Base-by-base conservation (phyloP, 2,797 vertebrate species). In the Lithobates sylvaticus region DNA sequence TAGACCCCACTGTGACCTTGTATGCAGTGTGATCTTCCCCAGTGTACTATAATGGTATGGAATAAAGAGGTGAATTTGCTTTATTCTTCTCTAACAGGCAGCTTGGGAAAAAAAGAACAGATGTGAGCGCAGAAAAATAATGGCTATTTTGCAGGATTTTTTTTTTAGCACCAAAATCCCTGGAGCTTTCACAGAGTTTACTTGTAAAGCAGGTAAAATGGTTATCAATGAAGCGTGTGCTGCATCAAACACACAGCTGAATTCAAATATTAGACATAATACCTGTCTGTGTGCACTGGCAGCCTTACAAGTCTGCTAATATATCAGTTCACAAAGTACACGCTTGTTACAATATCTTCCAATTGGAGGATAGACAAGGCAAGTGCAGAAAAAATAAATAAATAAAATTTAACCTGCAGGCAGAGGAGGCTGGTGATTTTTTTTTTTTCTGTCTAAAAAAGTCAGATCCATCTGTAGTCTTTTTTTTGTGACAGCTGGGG, bases 181-280 rank as follows among this genome's bases (percentile, higher is more conserved):
- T n/a, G 54, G 65, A 79, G 86, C 69, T 83, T 64, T 87, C 4
- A 39, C 16, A 54, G 85, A 73, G 68, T 82, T 86, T 83, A 83
- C 54, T 78, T 77, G 54, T 87, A 83, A 83, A 68, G 81, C 39
- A 70, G 79, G 81, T 87, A 83, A 86, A 87, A 83, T 87, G 81
- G 69, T 73, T 77, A 78, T 70, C 81, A 83, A 69, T 75, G 86
- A 87, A 87, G 86, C 81, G 73, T 83, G 81, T n/a, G 21, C 75
- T 18, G 86, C 81, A 87, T 75, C 69, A 87, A 74, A 83, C 81
- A 83, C 75, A 65, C n/a, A 69, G 58, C 81, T 83, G 81, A 78
- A 78, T 87, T 42, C 69, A 74, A 72, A 78, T 83, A 83, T 78
- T 73, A 82, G 74, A 72, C 65, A 72, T 78, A 83, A 73, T 71